These are phyloP conservation scores for Strongylocentrotus purpuratus DNA, from an alignment of 35 echinoderm and acorn worm genomes.

Conservation along the genomic window DNA sequence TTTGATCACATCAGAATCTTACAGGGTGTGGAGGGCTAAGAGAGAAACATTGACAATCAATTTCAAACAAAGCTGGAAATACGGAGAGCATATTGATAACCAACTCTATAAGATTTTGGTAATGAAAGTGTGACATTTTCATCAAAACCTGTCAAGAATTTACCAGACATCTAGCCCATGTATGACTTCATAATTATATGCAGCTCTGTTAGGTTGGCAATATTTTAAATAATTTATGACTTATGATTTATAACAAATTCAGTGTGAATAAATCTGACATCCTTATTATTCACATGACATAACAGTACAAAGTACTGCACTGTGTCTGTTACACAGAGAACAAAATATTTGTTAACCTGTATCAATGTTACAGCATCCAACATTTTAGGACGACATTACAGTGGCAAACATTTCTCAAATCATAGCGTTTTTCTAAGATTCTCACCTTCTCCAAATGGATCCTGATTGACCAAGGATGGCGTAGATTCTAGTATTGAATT, in stretches of 20 bases:
- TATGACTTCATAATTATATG: neutral
- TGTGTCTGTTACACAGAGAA: neutral
- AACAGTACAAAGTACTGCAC: neutral
- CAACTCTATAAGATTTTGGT: no score
- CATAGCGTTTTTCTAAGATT: neutral
- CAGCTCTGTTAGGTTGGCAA: neutral
- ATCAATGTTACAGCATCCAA: neutral
- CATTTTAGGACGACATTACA: neutral
- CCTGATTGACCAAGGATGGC: constrained; percentile 72
- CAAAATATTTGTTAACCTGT: neutral
- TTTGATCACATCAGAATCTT: no score
- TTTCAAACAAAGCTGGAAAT: no score
- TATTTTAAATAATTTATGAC: neutral
- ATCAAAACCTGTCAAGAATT: no score
- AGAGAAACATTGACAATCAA: no score
- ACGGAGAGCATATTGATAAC: no score
- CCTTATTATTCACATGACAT: no score
- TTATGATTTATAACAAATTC: neutral
- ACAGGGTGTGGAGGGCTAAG: no score
- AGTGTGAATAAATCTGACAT: neutral
- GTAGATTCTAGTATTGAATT: constrained; percentile 61
- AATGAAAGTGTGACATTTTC: no score
- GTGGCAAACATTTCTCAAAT: neutral
- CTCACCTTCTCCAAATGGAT: constrained; percentile 77
- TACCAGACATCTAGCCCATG: no score